phyloP scores from a whole-genome alignment of 1,140 invertebrate species.

The Hirudo medicinalis region DNA sequence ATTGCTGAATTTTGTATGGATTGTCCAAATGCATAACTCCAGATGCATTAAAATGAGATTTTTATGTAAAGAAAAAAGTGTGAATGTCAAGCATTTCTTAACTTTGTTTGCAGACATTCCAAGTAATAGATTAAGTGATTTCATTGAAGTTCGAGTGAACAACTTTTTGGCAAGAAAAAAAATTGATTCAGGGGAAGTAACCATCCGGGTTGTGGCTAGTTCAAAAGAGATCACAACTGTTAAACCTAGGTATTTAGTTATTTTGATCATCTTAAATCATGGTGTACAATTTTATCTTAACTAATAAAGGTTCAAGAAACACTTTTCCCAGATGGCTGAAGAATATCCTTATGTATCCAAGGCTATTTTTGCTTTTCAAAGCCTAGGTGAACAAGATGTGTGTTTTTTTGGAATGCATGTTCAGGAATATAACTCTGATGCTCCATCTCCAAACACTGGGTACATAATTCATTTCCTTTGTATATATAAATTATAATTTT shows the following conservation, averaged over 20 bases:
- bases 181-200: slow-evolving; percentile 85
- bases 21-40: no score
- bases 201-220: slow-evolving; percentile 88
- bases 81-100: no score
- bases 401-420: slow-evolving; percentile 99
- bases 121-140: slow-evolving; percentile 79
- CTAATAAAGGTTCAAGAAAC: slow-evolving; percentile 4
- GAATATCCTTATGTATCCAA: slow-evolving; percentile 76
- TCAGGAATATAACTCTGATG: slow-evolving; percentile 96
- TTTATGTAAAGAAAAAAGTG: no score
- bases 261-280: not conserved
- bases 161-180: slow-evolving; percentile 88
- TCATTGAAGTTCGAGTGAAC: slow-evolving; percentile 94
- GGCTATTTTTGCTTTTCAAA: slow-evolving; percentile 97
- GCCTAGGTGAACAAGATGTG: slow-evolving; percentile 91
- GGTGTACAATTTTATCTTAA: not conserved
- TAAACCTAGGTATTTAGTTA: slow-evolving; percentile 44
- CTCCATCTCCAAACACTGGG: slow-evolving; percentile 75
- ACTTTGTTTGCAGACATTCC: slow-evolving; percentile 52
- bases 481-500: no score
- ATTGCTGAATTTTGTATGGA: no score
- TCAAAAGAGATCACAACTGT: slow-evolving; percentile 50
- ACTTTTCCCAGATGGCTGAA: slow-evolving; percentile 52
- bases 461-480: not conserved
- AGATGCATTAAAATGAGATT: no score